These are phyloP conservation scores for Hipposideros larvatus DNA, from an alignment of 2,797 vertebrate genomes.

Conservation along the genomic window DNA sequence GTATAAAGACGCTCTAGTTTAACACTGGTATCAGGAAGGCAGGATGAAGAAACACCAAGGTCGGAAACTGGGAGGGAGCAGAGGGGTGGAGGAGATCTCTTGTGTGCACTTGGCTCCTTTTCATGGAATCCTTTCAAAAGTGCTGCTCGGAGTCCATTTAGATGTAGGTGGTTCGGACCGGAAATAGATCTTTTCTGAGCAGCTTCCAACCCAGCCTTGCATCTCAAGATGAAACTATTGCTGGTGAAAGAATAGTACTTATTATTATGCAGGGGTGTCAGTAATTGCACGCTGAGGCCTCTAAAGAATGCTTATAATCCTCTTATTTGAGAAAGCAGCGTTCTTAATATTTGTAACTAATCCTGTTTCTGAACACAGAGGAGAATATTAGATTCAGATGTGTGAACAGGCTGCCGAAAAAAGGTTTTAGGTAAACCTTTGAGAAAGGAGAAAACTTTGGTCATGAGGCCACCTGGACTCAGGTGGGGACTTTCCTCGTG, in stretches of 20 bases:
- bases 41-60: background rate
- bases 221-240: conserved; percentile 45
- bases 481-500: background rate
- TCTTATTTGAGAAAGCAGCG: conserved; percentile 66
- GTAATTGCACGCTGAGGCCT: conserved; percentile 65
- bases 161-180: background rate
- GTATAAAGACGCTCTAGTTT: background rate
- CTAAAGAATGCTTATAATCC: conserved; percentile 73
- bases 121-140: background rate
- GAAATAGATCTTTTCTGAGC: background rate
- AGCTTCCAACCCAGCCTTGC: background rate
- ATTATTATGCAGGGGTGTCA: conserved; percentile 59
- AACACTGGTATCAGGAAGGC: background rate
- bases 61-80: background rate
- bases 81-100: background rate
- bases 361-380: conserved; percentile 47
- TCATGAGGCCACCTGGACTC: background rate
- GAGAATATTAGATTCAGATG: conserved; percentile 46
- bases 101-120: background rate
- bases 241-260: background rate
- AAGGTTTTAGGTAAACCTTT: conserved; percentile 14
- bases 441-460: background rate
- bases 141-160: background rate
- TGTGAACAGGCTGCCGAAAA: conserved; percentile 36
- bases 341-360: conserved; percentile 72